phyloP scores from a whole-genome alignment of 2,888 invertebrate genomes.

The Chaitophorus viminalis region DNA sequence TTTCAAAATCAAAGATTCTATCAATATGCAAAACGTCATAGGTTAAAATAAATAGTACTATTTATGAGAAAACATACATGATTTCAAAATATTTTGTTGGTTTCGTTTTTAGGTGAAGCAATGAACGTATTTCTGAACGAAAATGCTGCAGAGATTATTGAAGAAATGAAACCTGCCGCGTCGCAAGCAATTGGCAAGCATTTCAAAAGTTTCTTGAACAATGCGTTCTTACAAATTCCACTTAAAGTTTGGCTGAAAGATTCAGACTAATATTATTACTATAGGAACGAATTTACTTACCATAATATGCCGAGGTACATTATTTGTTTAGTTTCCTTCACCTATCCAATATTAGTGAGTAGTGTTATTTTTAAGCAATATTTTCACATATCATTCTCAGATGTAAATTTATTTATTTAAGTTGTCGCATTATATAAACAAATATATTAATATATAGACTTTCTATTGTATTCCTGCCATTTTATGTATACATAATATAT shows the following conservation, averaged over 20 bases:
- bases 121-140: slow-evolving; percentile 87
- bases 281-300: background rate
- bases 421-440: slow-evolving; percentile 18
- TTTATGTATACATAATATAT: slow-evolving; percentile 5
- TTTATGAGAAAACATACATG: background rate
- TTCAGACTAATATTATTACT: slow-evolving; percentile 56
- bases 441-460: slow-evolving; percentile 17
- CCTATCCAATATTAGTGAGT: background rate
- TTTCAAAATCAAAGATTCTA: slow-evolving; percentile 77
- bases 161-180: slow-evolving; percentile 84
- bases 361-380: background rate
- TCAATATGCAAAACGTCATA: slow-evolving; percentile 81
- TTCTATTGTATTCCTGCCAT: slow-evolving; percentile 1
- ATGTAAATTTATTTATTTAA: slow-evolving; percentile 29
- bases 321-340: slow-evolving; percentile 12
- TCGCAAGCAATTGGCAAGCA: slow-evolving; percentile 77
- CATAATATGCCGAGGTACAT: background rate
- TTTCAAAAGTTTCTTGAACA: slow-evolving; percentile 79
- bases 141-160: slow-evolving; percentile 82
- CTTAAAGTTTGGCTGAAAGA: slow-evolving; percentile 70
- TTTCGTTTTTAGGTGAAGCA: slow-evolving; percentile 73
- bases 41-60: slow-evolving; percentile 69
- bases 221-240: slow-evolving; percentile 78
- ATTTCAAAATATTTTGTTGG: background rate
- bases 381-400: background rate